Conservation (phyloP, 2,797 vertebrate species). For the Hoplostethus atlanticus region DNA sequence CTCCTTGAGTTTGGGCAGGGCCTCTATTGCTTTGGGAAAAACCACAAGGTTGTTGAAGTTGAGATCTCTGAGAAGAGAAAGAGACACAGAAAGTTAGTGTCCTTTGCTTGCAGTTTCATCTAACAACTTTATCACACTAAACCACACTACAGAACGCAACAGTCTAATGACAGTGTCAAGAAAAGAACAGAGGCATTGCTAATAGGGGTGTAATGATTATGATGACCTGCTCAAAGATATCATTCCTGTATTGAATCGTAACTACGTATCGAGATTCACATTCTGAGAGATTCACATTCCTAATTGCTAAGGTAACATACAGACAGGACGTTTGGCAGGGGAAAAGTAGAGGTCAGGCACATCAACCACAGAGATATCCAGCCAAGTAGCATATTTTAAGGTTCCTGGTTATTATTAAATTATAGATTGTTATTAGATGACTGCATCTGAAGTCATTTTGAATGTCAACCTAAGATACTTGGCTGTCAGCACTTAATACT, state of each 20-base stretch:
- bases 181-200: not conserved
- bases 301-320: too few species aligned
- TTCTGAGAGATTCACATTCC: too few species aligned
- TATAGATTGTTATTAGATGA: not conserved
- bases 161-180: not conserved
- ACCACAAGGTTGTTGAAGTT: slow-evolving; percentile 96
- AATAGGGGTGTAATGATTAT: not conserved
- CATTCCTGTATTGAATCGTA: too few species aligned
- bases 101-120: slow-evolving; percentile 8
- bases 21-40: slow-evolving; percentile 95
- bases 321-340: too few species aligned
- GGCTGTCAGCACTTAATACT: too few species aligned
- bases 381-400: not conserved
- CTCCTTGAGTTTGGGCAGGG: slow-evolving; percentile 94
- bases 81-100: slow-evolving; percentile 52
- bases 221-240: too few species aligned
- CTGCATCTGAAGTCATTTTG: too few species aligned
- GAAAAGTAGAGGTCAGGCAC: too few species aligned
- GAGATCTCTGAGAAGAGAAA: slow-evolving; percentile 89
- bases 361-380: too few species aligned
- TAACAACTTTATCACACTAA: not conserved
- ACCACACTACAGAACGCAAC: not conserved
- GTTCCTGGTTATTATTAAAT: not conserved
- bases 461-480: too few species aligned
- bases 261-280: too few species aligned